These are phyloP conservation scores for Carcinoscorpius rotundicauda DNA, from an alignment of 1,140 invertebrate genomes.

Conservation along the genomic window DNA sequence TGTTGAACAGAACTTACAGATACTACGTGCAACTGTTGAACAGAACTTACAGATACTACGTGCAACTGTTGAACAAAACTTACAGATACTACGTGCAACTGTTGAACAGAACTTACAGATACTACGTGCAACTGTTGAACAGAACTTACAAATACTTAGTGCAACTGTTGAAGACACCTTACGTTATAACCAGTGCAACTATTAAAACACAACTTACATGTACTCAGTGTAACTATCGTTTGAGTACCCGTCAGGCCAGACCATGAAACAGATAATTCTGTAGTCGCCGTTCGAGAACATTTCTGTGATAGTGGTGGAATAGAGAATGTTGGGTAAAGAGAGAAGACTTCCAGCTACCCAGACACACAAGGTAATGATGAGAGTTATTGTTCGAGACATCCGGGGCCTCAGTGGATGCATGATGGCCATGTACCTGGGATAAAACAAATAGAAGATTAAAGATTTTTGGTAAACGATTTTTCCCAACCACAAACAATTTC, in stretches of 20 bases:
- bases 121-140: too few species aligned
- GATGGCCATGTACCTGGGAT: conserved; percentile 62
- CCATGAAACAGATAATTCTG: conserved; percentile 48
- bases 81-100: too few species aligned
- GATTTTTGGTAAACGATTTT: too few species aligned
- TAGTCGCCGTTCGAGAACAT: conserved; percentile 45
- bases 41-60: too few species aligned
- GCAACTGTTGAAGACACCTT: too few species aligned
- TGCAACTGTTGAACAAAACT: too few species aligned
- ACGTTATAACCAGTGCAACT: too few species aligned
- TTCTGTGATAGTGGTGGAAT: conserved; percentile 53
- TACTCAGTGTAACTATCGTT: conserved; percentile 58
- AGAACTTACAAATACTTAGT: too few species aligned
- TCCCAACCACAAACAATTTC: too few species aligned
- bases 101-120: too few species aligned
- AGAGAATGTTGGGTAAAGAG: conserved; percentile 70
- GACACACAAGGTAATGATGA: conserved; percentile 54
- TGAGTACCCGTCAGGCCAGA: conserved; percentile 54
- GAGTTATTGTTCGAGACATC: conserved; percentile 58
- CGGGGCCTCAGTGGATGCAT: conserved; percentile 71
- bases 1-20: too few species aligned
- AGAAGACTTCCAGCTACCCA: conserved; percentile 63
- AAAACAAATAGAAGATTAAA: background rate
- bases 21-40: too few species aligned
- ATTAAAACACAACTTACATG: conserved; percentile 47